Evolutionary conservation across 2,113 vertebrate genomes (phyloP).

Genomic region (Hemibagrus wyckioides): DNA sequence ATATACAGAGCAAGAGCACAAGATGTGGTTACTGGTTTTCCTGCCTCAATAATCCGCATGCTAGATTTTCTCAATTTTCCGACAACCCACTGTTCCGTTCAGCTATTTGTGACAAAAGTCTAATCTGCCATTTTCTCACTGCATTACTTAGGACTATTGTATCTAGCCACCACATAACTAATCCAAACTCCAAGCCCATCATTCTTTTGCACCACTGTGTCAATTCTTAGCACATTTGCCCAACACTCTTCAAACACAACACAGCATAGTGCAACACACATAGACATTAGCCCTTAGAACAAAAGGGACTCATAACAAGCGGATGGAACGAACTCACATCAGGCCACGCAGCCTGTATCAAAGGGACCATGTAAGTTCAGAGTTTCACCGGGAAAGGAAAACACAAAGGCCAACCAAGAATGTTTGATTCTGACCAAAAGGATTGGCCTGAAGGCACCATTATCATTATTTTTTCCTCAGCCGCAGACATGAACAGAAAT

Average conservation of each 20-base stretch:
- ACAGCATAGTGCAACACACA: slow-evolving; percentile 3
- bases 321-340: not conserved
- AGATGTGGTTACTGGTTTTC: not conserved
- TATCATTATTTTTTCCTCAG: slow-evolving; percentile 46
- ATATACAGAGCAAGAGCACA: not conserved
- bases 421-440: slow-evolving; percentile 59
- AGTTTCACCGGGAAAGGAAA: slow-evolving; percentile 6
- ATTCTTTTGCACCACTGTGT: slow-evolving; percentile 14
- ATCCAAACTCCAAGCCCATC: slow-evolving; percentile 1
- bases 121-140: not conserved
- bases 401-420: slow-evolving; percentile 58
- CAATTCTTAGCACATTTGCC: slow-evolving; percentile 46
- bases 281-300: slow-evolving; percentile 21
- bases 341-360: not conserved
- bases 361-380: not conserved
- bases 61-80: slow-evolving; percentile 4
- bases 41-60: not conserved
- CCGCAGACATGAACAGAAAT: slow-evolving; percentile 58
- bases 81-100: not conserved
- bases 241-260: slow-evolving; percentile 4
- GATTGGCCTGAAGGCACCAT: slow-evolving; percentile 45
- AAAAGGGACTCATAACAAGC: slow-evolving; percentile 19
- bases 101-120: not conserved
- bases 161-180: not conserved
- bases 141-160: not conserved